Evolutionary conservation across 1,140 invertebrate genomes (phyloP).

Genomic region (Diorhabda carinulata): DNA sequence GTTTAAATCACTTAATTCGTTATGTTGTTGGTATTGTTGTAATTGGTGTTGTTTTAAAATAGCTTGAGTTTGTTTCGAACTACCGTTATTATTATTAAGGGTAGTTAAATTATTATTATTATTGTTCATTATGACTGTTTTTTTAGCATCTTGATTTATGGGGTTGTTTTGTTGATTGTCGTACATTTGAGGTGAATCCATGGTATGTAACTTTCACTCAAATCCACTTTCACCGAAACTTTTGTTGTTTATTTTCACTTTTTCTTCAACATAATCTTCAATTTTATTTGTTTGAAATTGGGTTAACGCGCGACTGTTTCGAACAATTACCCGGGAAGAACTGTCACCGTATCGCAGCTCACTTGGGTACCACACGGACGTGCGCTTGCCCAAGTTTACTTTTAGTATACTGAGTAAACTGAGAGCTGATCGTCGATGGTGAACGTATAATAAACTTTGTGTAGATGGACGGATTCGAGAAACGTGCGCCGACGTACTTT

Average conservation of each 20-base stretch:
- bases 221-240: constrained; percentile 41
- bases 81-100: constrained; percentile 46
- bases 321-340: constrained; percentile 12
- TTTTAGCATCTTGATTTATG: constrained; percentile 44
- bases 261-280: constrained; percentile 11
- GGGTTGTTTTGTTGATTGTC: constrained; percentile 50
- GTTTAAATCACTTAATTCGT: constrained; percentile 80
- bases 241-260: constrained; percentile 33
- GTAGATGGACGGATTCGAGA: constrained; percentile 34
- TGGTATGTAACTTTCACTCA: constrained; percentile 45
- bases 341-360: constrained; percentile 25
- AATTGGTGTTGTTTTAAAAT: constrained; percentile 50
- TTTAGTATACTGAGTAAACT: constrained; percentile 44
- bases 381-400: constrained; percentile 48
- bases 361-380: constrained; percentile 47
- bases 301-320: neutral
- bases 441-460: constrained; percentile 30
- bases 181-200: constrained; percentile 72
- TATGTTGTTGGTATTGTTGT: constrained; percentile 65
- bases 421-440: constrained; percentile 29
- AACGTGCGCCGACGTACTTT: constrained; percentile 42
- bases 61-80: constrained; percentile 45
- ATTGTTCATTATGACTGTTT: constrained; percentile 47
- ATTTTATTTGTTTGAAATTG: no score
- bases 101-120: constrained; percentile 45